phyloP scores from a whole-genome alignment of 92 coral and sea anemone species.

The Zoanthus gigantus region DNA sequence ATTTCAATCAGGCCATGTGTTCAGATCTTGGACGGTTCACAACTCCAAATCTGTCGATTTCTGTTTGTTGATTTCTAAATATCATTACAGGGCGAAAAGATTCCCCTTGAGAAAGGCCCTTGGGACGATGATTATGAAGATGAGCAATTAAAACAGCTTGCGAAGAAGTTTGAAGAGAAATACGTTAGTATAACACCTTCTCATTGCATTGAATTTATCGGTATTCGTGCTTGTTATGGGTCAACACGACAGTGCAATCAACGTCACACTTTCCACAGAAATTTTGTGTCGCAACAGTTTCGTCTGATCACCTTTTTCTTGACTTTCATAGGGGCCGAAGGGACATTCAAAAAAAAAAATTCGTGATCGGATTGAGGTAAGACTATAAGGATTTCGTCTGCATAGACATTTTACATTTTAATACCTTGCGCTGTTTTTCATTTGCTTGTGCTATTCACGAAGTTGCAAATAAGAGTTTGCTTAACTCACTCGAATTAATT shows the following conservation, averaged over 20 bases:
- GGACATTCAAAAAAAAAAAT: conserved; percentile 73
- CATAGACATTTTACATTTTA: neutral
- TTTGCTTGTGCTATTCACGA: neutral
- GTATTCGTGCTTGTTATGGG: conserved; percentile 24
- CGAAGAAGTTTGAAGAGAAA: conserved; percentile 98
- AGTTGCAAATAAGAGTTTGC: neutral
- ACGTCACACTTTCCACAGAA: conserved; percentile 43
- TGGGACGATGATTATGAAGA: conserved; percentile 82
- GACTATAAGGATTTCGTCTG: conserved; percentile 6
- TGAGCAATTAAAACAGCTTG: conserved; percentile 86
- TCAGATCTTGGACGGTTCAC: neutral
- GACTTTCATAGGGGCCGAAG: conserved; percentile 78
- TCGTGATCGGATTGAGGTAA: conserved; percentile 79
- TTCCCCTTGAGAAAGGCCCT: conserved; percentile 68
- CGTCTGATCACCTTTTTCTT: conserved; percentile 36
- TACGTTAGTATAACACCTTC: conserved; percentile 75
- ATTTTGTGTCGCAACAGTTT: conserved; percentile 50
- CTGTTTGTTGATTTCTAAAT: conserved; percentile 2
- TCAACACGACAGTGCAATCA: conserved; percentile 8
- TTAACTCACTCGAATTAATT: neutral
- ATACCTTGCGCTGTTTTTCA: neutral
- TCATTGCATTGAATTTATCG: neutral
- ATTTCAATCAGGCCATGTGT: neutral
- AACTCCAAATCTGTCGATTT: conserved; percentile 17
- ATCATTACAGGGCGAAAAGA: conserved; percentile 65